phyloP scores from a whole-genome alignment of 2,888 invertebrate genomes.

The Biston betularia region DNA sequence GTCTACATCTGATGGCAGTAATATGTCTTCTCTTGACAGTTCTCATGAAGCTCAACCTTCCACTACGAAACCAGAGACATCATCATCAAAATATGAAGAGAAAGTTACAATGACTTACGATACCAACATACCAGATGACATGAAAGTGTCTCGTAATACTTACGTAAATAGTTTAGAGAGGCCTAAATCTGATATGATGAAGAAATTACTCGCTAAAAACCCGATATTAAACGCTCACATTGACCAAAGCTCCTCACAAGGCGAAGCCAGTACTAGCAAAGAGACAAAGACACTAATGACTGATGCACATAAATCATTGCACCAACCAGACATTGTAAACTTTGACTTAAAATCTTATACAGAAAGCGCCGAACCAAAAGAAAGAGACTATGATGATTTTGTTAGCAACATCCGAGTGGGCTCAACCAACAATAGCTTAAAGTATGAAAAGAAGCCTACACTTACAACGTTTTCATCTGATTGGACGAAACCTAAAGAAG shows the following conservation, averaged over 20 bases:
- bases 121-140: conserved; percentile 88
- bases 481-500: conserved; percentile 72
- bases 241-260: conserved; percentile 68
- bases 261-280: conserved; percentile 67
- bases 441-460: conserved; percentile 65
- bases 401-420: conserved; percentile 82
- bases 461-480: conserved; percentile 65
- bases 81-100: conserved; percentile 73
- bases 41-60: conserved; percentile 64
- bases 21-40: conserved; percentile 74
- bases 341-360: conserved; percentile 76
- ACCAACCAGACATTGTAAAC: conserved; percentile 83
- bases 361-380: conserved; percentile 57
- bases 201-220: conserved; percentile 84
- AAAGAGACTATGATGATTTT: conserved; percentile 75
- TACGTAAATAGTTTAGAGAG: conserved; percentile 87
- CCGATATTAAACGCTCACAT: conserved; percentile 80
- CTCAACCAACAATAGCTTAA: conserved; percentile 78
- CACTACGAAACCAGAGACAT: conserved; percentile 56
- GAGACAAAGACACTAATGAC: conserved; percentile 66
- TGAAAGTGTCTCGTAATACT: conserved; percentile 87
- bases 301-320: conserved; percentile 77
- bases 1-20: conserved; percentile 80
- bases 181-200: conserved; percentile 87
- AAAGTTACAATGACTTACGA: conserved; percentile 81